phyloP scores from a whole-genome alignment of 2,888 invertebrate species.

The Sericinus montela region DNA sequence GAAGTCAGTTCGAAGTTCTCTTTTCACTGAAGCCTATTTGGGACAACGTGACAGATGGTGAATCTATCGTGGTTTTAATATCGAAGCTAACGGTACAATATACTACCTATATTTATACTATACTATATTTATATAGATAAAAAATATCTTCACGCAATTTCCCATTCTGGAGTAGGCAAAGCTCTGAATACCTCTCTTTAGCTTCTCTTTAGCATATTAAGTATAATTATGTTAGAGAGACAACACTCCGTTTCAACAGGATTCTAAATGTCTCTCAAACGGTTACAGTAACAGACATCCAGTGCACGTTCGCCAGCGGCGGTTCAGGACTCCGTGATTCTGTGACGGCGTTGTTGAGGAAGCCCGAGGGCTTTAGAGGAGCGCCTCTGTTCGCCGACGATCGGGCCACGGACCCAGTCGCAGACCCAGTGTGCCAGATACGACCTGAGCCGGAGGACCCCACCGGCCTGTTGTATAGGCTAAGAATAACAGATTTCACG shows the following conservation, averaged over 20 bases:
- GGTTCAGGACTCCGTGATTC: slow-evolving; percentile 79
- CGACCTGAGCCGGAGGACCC: slow-evolving; percentile 85
- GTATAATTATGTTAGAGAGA: no score
- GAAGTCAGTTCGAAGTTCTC: no score
- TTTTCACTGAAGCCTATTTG: no score
- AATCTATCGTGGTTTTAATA: no score
- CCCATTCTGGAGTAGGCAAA: no score
- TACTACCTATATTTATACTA: no score
- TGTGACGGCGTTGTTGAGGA: slow-evolving; percentile 87
- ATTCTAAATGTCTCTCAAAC: background rate
- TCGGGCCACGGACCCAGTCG: slow-evolving; percentile 85
- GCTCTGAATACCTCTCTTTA: no score
- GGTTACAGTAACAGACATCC: slow-evolving; percentile 87
- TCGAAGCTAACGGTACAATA: no score
- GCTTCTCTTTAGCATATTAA: no score
- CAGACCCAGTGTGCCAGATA: slow-evolving; percentile 88
- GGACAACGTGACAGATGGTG: no score
- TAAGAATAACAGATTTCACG: slow-evolving; percentile 88
- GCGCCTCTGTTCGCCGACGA: slow-evolving; percentile 92
- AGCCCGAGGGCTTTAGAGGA: slow-evolving; percentile 91
- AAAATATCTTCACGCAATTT: no score
- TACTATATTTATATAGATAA: no score
- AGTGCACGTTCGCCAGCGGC: slow-evolving; percentile 85
- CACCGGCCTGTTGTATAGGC: slow-evolving; percentile 84
- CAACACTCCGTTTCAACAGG: background rate